These are phyloP conservation scores for Carposina sasakii DNA, from an alignment of 1,140 invertebrate genomes.

Conservation along the genomic window DNA sequence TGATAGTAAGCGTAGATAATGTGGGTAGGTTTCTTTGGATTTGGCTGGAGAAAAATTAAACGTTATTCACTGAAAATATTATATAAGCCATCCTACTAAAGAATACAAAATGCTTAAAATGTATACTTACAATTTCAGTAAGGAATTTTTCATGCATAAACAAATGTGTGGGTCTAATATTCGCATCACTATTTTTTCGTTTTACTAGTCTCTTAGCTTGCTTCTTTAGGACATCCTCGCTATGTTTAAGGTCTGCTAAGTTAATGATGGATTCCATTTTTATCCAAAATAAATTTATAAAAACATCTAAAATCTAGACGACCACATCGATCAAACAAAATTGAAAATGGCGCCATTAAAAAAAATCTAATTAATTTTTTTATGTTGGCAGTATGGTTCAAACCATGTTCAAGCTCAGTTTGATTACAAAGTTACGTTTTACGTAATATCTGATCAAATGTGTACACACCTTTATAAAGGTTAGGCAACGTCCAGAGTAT, in stretches of 20 bases:
- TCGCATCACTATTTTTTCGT: conserved; percentile 31
- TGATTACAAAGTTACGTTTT: too few species aligned
- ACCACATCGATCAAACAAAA: conserved; percentile 36
- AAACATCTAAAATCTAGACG: too few species aligned
- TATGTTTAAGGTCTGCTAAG: conserved; percentile 27
- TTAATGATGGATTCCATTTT: conserved; percentile 33
- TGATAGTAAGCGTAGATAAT: conserved; percentile 78
- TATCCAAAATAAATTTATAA: too few species aligned
- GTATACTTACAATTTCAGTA: conserved; percentile 47
- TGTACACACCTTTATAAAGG: too few species aligned
- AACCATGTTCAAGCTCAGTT: too few species aligned
- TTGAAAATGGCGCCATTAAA: conserved; percentile 38
- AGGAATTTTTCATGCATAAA: conserved; percentile 62
- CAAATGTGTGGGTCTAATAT: conserved; percentile 53
- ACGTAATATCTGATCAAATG: too few species aligned
- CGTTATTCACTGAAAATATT: background rate
- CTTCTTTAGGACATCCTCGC: conserved; percentile 36
- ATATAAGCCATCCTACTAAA: background rate
- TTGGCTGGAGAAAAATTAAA: conserved; percentile 57
- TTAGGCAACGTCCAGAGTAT: too few species aligned
- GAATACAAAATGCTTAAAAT: background rate
- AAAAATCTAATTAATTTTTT: too few species aligned
- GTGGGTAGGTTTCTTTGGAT: conserved; percentile 65
- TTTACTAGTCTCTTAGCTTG: conserved; percentile 50
- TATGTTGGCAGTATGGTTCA: too few species aligned